A percentile compares a stretch with the other conserved stretches of the same genome.
phyloP scores from a whole-genome alignment of 2,113 vertebrate genomes.

The Accipiter cooperii region DNA sequence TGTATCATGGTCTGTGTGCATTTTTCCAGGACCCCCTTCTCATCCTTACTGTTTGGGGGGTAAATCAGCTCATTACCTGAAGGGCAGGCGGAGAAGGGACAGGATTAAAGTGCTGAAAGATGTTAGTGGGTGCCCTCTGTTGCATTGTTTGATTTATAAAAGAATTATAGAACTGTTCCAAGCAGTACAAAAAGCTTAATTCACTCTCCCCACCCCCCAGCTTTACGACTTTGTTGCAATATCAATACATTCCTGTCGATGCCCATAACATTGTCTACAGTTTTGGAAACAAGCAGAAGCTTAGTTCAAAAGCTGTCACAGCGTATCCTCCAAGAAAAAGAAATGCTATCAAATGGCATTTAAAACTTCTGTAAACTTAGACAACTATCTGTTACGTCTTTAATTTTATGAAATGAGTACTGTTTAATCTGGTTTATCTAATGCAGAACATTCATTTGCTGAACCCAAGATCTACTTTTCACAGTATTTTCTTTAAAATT shows the following conservation, averaged over 20 bases:
- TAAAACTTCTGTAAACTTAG: not conserved
- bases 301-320: not conserved
- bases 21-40: not conserved
- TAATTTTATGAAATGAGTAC: not conserved
- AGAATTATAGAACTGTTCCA: not conserved
- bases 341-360: rapidly evolving
- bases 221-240: not conserved
- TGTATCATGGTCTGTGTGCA: not conserved
- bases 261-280: not conserved
- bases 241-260: not conserved
- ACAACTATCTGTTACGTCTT: not conserved
- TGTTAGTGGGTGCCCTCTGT: rapidly evolving
- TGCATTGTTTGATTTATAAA: not conserved
- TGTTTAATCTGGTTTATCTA: not conserved
- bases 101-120: not conserved
- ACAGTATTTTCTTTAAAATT: not conserved
- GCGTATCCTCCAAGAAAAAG: not conserved
- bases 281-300: not conserved
- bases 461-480: not conserved
- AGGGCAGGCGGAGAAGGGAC: not conserved
- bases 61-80: not conserved
- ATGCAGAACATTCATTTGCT: not conserved
- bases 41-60: not conserved
- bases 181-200: not conserved
- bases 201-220: rapidly evolving